Percentiles rank a stretch among this genome's conserved stretches.
phyloP scores from a whole-genome alignment of 1,140 invertebrate species.

The Melanaphis sacchari region DNA sequence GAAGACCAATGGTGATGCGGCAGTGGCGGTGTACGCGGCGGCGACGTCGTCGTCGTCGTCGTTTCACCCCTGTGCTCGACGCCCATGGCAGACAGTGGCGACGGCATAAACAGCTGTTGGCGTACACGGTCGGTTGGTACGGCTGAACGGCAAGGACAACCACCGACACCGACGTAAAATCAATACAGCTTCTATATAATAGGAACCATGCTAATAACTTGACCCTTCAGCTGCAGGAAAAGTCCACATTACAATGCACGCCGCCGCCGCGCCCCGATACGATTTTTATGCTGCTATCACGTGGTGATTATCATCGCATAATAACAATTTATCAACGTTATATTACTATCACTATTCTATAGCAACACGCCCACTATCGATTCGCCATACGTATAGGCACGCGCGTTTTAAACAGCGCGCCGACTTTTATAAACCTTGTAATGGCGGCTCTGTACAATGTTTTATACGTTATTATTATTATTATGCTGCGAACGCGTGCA shows the following conservation, averaged over 20 bases:
- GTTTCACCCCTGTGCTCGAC: neutral
- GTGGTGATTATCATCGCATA: neutral
- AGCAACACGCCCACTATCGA: too few species aligned
- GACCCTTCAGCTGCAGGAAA: constrained; percentile 48
- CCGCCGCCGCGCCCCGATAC: too few species aligned
- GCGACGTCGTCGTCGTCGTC: neutral
- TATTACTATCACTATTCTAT: neutral
- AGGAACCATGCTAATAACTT: constrained; percentile 54
- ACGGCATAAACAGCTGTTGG: neutral
- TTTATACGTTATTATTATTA: neutral
- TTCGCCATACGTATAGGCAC: neutral
- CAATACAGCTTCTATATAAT: constrained; percentile 56
- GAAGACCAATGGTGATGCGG: neutral
- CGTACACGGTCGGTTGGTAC: constrained; percentile 43
- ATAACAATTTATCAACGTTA: neutral
- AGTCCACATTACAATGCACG: neutral
- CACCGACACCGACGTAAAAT: constrained; percentile 37
- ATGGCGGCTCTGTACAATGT: neutral
- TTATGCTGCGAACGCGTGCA: neutral
- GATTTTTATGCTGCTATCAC: neutral
- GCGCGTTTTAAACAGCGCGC: neutral
- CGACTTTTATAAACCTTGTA: too few species aligned
- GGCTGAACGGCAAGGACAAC: constrained; percentile 47
- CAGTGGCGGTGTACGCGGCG: neutral
- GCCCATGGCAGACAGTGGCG: neutral